phyloP scores from a whole-genome alignment of 1,140 invertebrate species.

The Ostrea denselamellosa region DNA sequence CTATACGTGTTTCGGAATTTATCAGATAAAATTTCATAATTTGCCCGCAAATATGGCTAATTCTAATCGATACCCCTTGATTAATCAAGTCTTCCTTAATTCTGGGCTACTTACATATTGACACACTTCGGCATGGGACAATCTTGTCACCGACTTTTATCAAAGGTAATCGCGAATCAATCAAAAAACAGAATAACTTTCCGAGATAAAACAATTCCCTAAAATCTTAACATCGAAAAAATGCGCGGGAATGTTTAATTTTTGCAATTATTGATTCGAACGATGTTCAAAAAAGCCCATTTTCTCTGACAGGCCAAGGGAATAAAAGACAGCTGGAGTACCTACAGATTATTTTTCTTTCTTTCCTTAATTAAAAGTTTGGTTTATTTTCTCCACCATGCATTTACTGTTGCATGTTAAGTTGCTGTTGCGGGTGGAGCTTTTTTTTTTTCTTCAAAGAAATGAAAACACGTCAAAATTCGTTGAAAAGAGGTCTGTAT shows the following conservation, averaged over 20 bases:
- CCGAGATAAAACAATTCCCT: neutral
- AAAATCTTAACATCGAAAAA: neutral
- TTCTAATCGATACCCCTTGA: conserved; percentile 2
- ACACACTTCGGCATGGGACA: neutral
- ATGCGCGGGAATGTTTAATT: neutral
- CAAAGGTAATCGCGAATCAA: neutral
- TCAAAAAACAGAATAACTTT: neutral
- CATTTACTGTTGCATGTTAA: too few species aligned
- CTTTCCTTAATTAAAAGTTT: too few species aligned
- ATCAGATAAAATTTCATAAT: conserved; percentile 27
- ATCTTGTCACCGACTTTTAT: neutral
- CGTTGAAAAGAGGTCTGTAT: too few species aligned
- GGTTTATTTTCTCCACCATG: too few species aligned
- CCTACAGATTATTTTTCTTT: too few species aligned
- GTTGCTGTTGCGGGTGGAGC: too few species aligned
- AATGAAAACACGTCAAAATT: too few species aligned
- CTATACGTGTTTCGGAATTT: neutral
- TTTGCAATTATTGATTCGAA: neutral
- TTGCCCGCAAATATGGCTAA: conserved; percentile 8
- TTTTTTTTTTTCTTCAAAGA: too few species aligned
- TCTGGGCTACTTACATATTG: neutral
- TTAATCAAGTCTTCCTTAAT: neutral
- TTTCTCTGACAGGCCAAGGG: too few species aligned
- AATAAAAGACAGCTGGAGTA: too few species aligned
- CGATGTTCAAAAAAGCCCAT: too few species aligned